Evolutionary conservation across 2,888 invertebrate species (phyloP).

Genomic region (Ophion slaviceki): DNA sequence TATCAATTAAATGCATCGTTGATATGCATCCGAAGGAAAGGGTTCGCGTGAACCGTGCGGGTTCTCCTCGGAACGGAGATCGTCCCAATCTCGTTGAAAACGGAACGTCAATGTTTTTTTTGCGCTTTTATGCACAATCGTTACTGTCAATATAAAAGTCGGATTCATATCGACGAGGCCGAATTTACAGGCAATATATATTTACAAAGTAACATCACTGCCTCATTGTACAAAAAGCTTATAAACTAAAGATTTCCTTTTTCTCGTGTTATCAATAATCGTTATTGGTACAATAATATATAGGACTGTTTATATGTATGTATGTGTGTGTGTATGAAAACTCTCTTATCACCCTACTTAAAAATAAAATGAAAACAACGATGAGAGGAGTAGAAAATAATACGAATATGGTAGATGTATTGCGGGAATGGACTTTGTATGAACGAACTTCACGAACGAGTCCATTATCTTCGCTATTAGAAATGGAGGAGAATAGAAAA

Average conservation of each 20-base stretch:
- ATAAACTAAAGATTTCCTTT: conserved; percentile 68
- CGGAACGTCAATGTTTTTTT: background rate
- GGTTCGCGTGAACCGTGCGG: background rate
- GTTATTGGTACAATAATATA: conserved; percentile 35
- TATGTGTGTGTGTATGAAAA: conserved; percentile 26
- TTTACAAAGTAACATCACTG: conserved; percentile 71
- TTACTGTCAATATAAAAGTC: conserved; percentile 29
- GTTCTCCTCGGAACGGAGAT: conserved; percentile 17
- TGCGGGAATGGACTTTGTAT: conserved; percentile 19
- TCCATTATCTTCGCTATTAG: conserved; percentile 17
- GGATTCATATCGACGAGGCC: conserved; percentile 60
- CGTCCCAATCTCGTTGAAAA: conserved; percentile 16
- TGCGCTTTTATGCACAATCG: background rate
- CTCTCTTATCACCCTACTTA: conserved; percentile 44
- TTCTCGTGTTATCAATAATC: conserved; percentile 18
- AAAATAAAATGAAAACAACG: conserved; percentile 54
- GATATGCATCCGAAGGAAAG: conserved; percentile 46
- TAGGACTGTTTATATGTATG: background rate
- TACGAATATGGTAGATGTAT: conserved; percentile 61
- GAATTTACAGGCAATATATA: conserved; percentile 59
- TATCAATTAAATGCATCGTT: conserved; percentile 58
- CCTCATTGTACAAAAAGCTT: conserved; percentile 79
- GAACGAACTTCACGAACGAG: conserved; percentile 19
- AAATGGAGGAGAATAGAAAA: conserved; percentile 5
- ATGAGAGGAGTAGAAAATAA: conserved; percentile 49